phyloP scores from a whole-genome alignment of 2,797 vertebrate species.

The Chloroceryle inda region DNA sequence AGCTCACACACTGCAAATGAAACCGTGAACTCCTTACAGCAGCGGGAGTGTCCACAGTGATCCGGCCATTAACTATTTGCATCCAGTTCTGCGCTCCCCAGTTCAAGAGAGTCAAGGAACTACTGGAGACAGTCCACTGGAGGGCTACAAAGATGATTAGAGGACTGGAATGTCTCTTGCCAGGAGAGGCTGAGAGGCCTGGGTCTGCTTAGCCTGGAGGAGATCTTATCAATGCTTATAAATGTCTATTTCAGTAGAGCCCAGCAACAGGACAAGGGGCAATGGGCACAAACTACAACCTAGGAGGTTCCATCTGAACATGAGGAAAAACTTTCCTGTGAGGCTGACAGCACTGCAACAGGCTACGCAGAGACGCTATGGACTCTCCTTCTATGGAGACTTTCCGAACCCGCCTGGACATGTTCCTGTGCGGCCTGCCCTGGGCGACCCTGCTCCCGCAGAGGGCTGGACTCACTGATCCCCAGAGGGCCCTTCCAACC shows the following conservation, averaged over 20 bases:
- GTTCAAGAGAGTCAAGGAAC: background rate
- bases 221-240: background rate
- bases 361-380: background rate
- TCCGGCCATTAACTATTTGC: fast-evolving
- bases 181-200: background rate
- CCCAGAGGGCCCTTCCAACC: background rate
- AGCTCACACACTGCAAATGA: background rate
- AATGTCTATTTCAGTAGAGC: background rate
- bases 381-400: background rate
- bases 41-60: fast-evolving
- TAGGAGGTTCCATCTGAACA: background rate
- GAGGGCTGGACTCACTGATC: background rate
- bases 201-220: background rate
- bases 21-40: fast-evolving
- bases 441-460: too few species aligned
- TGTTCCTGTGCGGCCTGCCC: background rate
- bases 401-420: background rate
- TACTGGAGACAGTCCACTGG: background rate
- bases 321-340: background rate
- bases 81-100: background rate
- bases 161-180: background rate
- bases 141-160: background rate
- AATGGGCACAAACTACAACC: background rate
- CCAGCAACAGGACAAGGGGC: background rate
- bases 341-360: background rate